Conservation (phyloP, 2,113 vertebrate genomes). For the Gyps fulvus region DNA sequence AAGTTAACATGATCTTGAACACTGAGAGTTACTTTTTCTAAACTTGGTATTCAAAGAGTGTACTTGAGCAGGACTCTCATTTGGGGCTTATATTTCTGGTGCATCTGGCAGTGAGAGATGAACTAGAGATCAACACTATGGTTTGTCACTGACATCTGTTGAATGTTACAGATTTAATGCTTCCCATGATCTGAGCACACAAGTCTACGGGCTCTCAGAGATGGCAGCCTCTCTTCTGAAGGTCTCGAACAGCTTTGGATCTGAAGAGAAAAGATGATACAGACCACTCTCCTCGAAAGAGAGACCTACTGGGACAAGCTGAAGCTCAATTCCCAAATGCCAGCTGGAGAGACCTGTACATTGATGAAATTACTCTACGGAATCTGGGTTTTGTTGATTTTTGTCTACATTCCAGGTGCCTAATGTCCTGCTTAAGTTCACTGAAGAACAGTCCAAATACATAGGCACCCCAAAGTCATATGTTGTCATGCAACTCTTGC, state of each 20-base stretch:
- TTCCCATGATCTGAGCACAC: not conserved
- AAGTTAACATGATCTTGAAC: not conserved
- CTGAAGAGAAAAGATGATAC: not conserved
- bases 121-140: not conserved
- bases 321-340: not conserved
- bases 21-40: not conserved
- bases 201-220: not conserved
- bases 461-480: not conserved
- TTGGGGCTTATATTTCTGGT: not conserved
- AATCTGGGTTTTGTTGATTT: not conserved
- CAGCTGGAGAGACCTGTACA: not conserved
- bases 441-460: not conserved
- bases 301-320: not conserved
- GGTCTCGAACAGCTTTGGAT: not conserved
- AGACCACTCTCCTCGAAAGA: not conserved
- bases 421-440: not conserved
- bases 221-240: not conserved
- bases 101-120: rapidly evolving
- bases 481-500: not conserved
- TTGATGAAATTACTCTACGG: not conserved
- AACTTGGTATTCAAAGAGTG: not conserved
- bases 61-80: not conserved
- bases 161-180: not conserved
- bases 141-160: not conserved
- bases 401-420: not conserved